Base-by-base conservation (phyloP, 2,888 invertebrate genomes). In the Scaptomyza reducta region DNA sequence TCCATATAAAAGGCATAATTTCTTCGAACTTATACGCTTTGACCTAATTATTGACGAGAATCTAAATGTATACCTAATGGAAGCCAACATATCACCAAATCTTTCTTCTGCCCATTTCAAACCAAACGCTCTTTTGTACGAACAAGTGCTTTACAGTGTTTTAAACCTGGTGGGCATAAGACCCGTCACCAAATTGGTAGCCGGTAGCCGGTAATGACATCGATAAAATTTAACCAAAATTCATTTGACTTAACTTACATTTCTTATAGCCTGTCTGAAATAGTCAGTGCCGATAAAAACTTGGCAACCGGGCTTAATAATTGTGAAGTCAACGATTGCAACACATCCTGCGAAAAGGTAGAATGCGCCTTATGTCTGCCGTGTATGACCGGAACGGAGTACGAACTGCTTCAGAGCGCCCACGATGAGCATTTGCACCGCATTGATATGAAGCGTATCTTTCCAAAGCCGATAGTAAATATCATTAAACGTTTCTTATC, bases 1-100 rank as follows among this genome's bases (percentile, higher is more conserved):
- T 89, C 64, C 76, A 0, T 91, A 90, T 62, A 90, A 87, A 58
- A 93, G 93, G 0, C 91, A 93, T 16, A 96, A 96, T 83, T 99
- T 98, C 91, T 99, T 99, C 91, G 99, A 99, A 92, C 93, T 99
- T 93, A 96, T 98, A 92, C 94, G 99, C 31, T 97, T 99, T 89
- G 99, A 99, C 91, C 95, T 99, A 89, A 95, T 98, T 0, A 92
- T 99, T 2, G 98, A 99, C 90, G 96, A 97, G 75, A 93, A 97
- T 56, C 90, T 99, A 0, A 96, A 95, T 50, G 96, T 98, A 0
- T 96, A 94, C 87, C 93, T 98, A 6, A 95, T 99, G 94, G 99
- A 99, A 93, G 98, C 97, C 0, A 99, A 99, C 89, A 99, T 99
- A 99, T 98, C 98, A 13, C 99, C 99, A 0, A 99, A 99, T 93